Evolutionary conservation across 2,888 invertebrate genomes (phyloP), one percentile per base, ranked within the genome.

Genomic region (Drosophila neonasuta): DNA sequence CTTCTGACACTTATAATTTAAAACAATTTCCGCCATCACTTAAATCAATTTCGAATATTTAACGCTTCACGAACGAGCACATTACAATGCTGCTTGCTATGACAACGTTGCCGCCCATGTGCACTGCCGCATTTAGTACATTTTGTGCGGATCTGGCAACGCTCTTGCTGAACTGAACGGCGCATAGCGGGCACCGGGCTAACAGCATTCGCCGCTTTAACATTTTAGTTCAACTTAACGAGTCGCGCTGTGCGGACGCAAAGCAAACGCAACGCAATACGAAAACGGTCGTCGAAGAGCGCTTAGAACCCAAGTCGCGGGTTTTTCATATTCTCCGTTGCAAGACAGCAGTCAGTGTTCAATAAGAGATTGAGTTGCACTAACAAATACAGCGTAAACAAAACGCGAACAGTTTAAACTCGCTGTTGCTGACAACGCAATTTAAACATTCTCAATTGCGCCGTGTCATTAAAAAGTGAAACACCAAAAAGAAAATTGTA

Each of bases 351-450:
- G 15, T 41, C 44, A 56, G 15, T 41, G 15, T 54, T 36, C 54
- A 55, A 11, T 49, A 13, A 55, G 44, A 29, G 44, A 32, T 69
- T 55, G 48, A 42, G 42, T 58, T 65, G 61, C 55, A 69, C 49
- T 59, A 62, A 56, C 52, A 52, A 71, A 67, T 42, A 67, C 11
- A 24, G 55, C 34, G n/a, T 46, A 15, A 44, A 29, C 39, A 49
- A 36, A 29, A 44, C 42, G 15, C 34, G 42, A 63, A 62, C 60
- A 64, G 64, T 78, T 76, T 36, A 63, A 77, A 70, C 58, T 54
- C 54, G 20, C 20, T 32, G 20, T 13, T 20, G 74, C 61, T 70
- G 76, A 77, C 80, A 71, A 68, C 71, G 71, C 71, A 69, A 67
- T 78, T 48, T 36, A 30, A 45, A 34, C 45, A 50, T 46, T 44